Conservation (phyloP, 2,113 vertebrate species). For the Prinia subflava region DNA sequence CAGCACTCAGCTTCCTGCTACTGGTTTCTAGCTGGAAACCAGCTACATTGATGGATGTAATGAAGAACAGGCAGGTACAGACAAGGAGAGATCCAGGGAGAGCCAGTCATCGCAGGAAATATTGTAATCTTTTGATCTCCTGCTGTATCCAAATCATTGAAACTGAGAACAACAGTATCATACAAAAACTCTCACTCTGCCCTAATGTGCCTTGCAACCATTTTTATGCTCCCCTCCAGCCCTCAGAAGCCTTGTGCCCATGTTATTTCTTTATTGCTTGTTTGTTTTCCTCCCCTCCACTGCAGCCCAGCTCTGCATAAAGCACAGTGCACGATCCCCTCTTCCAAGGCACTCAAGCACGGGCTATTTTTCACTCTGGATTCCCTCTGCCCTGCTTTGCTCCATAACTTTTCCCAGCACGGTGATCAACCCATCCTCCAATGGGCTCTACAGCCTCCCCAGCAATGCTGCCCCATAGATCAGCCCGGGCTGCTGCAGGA, state of each 20-base stretch:
- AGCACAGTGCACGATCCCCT: neutral
- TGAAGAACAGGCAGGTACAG: constrained; percentile 12
- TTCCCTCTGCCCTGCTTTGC: constrained; percentile 5
- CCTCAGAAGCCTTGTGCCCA: neutral
- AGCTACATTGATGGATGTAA: neutral
- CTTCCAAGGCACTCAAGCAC: neutral
- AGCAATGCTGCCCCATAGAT: neutral
- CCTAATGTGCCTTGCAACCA: neutral
- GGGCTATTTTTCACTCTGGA: constrained; percentile 21
- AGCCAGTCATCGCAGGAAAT: constrained; percentile 19
- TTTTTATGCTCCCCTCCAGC: neutral
- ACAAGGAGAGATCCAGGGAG: constrained; percentile 22
- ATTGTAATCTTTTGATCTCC: constrained; percentile 21
- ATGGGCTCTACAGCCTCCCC: constrained; percentile 14
- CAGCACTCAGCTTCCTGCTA: neutral
- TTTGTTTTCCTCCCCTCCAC: neutral
- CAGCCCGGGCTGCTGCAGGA: neutral
- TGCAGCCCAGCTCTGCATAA: neutral
- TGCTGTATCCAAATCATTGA: constrained; percentile 16
- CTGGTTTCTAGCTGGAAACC: constrained; percentile 38
- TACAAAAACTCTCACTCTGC: neutral
- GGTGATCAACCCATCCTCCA: constrained; percentile 31
- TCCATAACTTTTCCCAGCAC: constrained; percentile 15
- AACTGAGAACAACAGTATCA: neutral
- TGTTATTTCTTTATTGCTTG: constrained; percentile 3